Conservation (phyloP, 1,140 invertebrate genomes). For the Drosophila saltans region DNA sequence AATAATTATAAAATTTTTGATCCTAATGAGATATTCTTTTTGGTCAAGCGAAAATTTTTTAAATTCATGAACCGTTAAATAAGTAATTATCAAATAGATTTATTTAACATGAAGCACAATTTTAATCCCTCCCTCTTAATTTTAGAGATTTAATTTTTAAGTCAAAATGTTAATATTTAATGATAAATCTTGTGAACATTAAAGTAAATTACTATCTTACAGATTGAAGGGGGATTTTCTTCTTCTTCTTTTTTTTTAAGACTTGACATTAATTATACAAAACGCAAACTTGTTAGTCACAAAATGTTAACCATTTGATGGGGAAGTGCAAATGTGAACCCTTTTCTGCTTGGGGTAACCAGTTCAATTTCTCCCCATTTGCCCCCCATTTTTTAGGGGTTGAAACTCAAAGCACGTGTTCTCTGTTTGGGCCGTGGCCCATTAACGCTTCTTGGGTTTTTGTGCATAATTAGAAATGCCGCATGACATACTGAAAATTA, state of each 20-base stretch:
- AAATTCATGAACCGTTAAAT: background rate
- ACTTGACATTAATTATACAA: slow-evolving; percentile 51
- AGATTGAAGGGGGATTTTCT: background rate
- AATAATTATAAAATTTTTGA: background rate
- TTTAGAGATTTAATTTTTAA: background rate
- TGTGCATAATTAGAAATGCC: slow-evolving; percentile 55
- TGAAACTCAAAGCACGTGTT: slow-evolving; percentile 32
- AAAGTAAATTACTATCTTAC: slow-evolving; percentile 36
- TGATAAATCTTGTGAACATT: slow-evolving; percentile 49
- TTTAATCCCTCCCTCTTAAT: background rate
- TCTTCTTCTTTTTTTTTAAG: slow-evolving; percentile 20
- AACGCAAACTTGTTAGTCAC: slow-evolving; percentile 33
- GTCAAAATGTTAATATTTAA: slow-evolving; percentile 45
- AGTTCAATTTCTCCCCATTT: background rate
- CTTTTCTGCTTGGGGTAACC: slow-evolving; percentile 9
- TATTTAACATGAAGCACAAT: background rate
- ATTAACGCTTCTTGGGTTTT: slow-evolving; percentile 48
- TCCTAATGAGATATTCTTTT: background rate
- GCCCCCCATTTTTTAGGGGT: background rate
- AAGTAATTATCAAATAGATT: background rate
- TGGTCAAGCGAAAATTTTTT: background rate
- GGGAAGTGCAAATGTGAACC: background rate
- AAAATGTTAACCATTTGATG: slow-evolving; percentile 2
- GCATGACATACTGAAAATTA: slow-evolving; percentile 18
- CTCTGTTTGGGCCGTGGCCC: slow-evolving; percentile 16